Percentiles rank a stretch among this genome's conserved stretches.
These are phyloP conservation scores for Phalanger gymnotis DNA, from an alignment of 2,797 vertebrate genomes.

Conservation along the genomic window DNA sequence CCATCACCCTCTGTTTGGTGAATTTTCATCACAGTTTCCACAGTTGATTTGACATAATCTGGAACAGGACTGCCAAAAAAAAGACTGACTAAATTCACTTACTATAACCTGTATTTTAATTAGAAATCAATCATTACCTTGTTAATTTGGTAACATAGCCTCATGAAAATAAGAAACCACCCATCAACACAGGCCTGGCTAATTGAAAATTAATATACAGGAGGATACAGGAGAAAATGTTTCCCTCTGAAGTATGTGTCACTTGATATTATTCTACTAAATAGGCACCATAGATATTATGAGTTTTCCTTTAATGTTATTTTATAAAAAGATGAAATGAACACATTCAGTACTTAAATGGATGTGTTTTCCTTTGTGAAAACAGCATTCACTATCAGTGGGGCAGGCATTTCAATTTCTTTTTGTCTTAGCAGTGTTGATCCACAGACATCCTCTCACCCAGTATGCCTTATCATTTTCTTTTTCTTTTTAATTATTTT, in stretches of 20 bases:
- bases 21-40: constrained; percentile 98
- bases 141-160: constrained; percentile 17
- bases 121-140: constrained; percentile 30
- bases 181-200: constrained; percentile 7
- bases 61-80: constrained; percentile 92
- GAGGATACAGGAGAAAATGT: constrained; percentile 16
- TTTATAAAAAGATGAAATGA: constrained; percentile 46
- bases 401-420: neutral
- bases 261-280: neutral
- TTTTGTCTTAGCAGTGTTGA: neutral
- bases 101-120: constrained; percentile 38
- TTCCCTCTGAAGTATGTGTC: neutral
- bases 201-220: constrained; percentile 35
- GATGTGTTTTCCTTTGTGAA: neutral
- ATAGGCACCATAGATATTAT: neutral
- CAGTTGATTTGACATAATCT: constrained; percentile 97
- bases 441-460: neutral
- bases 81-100: constrained; percentile 37
- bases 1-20: constrained; percentile 97
- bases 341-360: neutral
- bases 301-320: constrained; percentile 29
- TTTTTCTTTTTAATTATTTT: neutral
- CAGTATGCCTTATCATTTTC: neutral
- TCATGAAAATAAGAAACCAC: constrained; percentile 32
- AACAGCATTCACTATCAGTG: neutral